Evolutionary conservation across 1,140 invertebrate species (phyloP), one percentile per base, ranked within the genome.

Genomic region (Drosophila fuyamai): DNA sequence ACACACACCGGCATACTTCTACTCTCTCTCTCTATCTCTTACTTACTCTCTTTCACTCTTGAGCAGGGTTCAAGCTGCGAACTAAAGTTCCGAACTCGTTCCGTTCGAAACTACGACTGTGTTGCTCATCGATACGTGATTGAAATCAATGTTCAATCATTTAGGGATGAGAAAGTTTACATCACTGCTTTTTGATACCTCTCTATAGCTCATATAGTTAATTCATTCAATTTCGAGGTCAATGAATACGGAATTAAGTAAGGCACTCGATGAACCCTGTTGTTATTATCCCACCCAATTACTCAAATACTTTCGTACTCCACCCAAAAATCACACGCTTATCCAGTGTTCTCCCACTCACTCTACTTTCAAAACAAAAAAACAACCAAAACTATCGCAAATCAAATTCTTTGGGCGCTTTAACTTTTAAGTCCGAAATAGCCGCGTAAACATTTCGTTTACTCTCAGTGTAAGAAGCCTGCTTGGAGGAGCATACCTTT

Each of bases 391-490:
- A 54, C 73, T 57, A 83, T 61, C 53, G 47, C 57, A 50, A 70
- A 32, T 7, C 6, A 32, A 75, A 60, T 58, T 60, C 41, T 43
- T 84, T 90, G 90, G 90, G 90, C 90, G 90, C 90, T 89, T 86
- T 92, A 92, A 92, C 90, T 92, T 82, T 79, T 68, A 67, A 92
- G 90, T 76, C 90, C 83, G 90, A 92, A 92, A 92, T 92, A 92
- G 90, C 90, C 90, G 90, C 90, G 83, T 91, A 92, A 91, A 92
- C 79, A 91, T 89, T 92, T 92, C 90, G 84, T 79, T 92, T 89
- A 68, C 72, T 35, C 60, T 72, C 61, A 85, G 72, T 27, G 46
- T 47, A 67, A 53, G 58, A 35, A 51, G 12, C 40, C 65, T 51
- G 83, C 74, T 54, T 74, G 79, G 54, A 41, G 71, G 57, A 63